Conservation (phyloP, 2,113 vertebrate genomes). For the Alouatta palliata region DNA sequence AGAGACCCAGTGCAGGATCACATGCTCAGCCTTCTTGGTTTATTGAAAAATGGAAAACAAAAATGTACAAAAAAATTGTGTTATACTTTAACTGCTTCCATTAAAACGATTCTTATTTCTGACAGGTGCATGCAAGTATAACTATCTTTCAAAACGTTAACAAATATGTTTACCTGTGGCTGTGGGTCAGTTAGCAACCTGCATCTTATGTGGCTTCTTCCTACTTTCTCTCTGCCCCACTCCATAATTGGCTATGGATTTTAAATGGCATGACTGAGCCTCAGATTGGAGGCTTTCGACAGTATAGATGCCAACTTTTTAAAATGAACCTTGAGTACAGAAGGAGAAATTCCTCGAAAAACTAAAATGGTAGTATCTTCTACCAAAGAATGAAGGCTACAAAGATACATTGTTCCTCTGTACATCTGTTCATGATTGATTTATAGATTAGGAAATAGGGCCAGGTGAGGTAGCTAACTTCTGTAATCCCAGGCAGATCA, state of each 20-base stretch:
- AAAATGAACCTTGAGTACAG: not conserved
- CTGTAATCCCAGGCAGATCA: too few species aligned
- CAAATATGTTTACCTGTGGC: not conserved
- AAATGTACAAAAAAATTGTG: not conserved
- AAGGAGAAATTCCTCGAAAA: not conserved
- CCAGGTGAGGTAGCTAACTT: too few species aligned
- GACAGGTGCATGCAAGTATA: not conserved
- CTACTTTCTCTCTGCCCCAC: not conserved
- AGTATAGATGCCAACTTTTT: not conserved
- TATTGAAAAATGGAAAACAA: not conserved
- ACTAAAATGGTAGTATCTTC: not conserved
- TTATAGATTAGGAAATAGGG: not conserved
- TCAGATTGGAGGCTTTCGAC: not conserved
- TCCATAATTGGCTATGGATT: too few species aligned
- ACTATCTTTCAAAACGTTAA: not conserved
- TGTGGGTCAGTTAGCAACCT: not conserved
- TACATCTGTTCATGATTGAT: accelerated
- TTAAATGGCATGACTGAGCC: not conserved
- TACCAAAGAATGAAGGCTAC: not conserved
- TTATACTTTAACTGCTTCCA: too few species aligned
- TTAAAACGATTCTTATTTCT: not conserved
- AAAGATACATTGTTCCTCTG: not conserved
- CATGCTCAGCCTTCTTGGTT: too few species aligned
- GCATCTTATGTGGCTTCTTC: not conserved
- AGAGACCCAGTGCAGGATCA: not conserved